Conservation (phyloP, 2,113 vertebrate genomes). For the Ibidorhyncha struthersii region DNA sequence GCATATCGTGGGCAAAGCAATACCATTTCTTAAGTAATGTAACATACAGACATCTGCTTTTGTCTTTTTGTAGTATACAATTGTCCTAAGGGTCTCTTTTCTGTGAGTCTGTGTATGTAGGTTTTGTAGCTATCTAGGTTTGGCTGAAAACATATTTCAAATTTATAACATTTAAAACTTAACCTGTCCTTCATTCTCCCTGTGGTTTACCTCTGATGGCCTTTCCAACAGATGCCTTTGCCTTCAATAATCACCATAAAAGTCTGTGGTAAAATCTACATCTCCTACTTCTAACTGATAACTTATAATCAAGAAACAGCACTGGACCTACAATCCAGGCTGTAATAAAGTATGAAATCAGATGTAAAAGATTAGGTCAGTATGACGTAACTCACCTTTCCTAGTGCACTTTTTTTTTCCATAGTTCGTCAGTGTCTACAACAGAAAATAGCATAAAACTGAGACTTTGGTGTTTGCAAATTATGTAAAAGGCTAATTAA, state of each 20-base stretch:
- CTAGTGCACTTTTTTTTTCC: not conserved
- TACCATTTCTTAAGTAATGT: not conserved
- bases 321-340: not conserved
- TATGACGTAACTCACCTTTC: not conserved
- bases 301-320: not conserved
- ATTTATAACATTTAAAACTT: not conserved
- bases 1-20: fast-evolving
- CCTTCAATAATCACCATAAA: not conserved
- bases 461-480: not conserved
- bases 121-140: not conserved
- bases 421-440: not conserved
- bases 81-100: not conserved
- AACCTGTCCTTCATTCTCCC: not conserved
- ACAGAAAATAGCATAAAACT: not conserved
- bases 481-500: not conserved
- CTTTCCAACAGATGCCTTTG: not conserved
- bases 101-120: fast-evolving
- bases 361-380: not conserved
- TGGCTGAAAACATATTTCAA: not conserved
- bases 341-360: not conserved
- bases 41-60: not conserved
- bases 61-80: not conserved
- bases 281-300: not conserved
- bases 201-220: not conserved
- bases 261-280: not conserved